Base-by-base conservation (phyloP, 2,797 vertebrate genomes). In the Pagetopsis macropterus region DNA sequence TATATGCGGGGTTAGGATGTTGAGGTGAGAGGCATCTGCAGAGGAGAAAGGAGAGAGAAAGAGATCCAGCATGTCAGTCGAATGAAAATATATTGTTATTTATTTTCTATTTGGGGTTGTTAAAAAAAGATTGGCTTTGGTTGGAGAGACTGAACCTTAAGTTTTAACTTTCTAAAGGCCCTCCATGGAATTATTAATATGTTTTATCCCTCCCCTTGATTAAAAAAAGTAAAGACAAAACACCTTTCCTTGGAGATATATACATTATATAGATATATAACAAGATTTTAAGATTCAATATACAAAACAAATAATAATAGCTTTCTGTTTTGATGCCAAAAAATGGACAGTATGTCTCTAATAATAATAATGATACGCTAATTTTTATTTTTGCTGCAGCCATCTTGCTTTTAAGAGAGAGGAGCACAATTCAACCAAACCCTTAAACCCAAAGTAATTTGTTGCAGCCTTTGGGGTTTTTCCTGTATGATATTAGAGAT, bases 21-120 rank as follows among this genome's bases (percentile, higher is more conserved):
- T 33, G 58, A 69, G 33, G 19, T 40, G 17, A 19, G 65, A 70
- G 14, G 21, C 54, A 54, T 62, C 27, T 37, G 17, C 49, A 72
- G 56, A 5, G 14, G n/a, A 45, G 41, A 61, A 45, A 21, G 33
- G 8, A 9, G 10, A 45, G 3, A 5, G 41, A 13, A 52, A 46
- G 11, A 41, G 1, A n/a, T 46, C 10, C 31, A 41, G 17, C 13
- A 17, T 61, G 9, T 1, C 8, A 50, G 49, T 50, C 31, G 41
- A 50, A 27, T 21, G 55, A 41, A n/a, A 21, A 64, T 13, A 2
- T 51, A 27, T 43, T 33, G 40, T 2, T 31, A 33, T 55, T 14
- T 55, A 11, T 50, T n/a, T 33, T 56, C 10, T 48, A 14, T 44
- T n/a, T 33, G 41, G 43, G 21, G 43, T n/a, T 19, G 57, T 75